Percentiles rank a stretch among this genome's conserved stretches.
phyloP scores from a whole-genome alignment of 2,888 invertebrate species.

The Apamea anceps region DNA sequence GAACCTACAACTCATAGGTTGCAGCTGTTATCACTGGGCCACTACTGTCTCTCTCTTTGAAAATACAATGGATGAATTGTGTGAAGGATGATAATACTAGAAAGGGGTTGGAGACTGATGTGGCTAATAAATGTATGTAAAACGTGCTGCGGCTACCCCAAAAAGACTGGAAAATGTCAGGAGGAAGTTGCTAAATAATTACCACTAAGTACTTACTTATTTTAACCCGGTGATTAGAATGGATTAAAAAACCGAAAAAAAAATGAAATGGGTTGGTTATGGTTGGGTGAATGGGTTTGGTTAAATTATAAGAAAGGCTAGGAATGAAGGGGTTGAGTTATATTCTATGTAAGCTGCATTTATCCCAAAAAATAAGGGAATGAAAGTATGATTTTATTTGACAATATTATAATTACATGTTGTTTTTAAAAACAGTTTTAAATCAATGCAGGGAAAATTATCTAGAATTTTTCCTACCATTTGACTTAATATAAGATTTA shows the following conservation, averaged over 20 bases:
- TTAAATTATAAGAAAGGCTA: neutral
- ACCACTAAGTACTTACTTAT: slow-evolving; percentile 1
- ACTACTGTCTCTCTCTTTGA: neutral
- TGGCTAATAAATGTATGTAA: neutral
- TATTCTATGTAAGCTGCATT: neutral
- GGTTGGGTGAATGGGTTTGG: too few species aligned
- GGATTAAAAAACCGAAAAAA: too few species aligned
- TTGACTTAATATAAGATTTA: neutral
- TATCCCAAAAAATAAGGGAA: neutral
- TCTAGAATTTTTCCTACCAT: neutral
- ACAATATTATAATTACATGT: neutral
- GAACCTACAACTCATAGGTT: too few species aligned
- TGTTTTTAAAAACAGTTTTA: neutral
- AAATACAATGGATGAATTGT: neutral
- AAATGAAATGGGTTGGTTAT: too few species aligned
- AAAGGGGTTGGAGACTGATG: too few species aligned
- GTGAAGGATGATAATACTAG: neutral
- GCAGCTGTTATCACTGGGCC: too few species aligned
- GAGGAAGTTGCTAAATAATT: neutral
- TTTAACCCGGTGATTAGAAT: neutral
- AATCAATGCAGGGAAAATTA: neutral
- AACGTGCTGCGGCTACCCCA: neutral
- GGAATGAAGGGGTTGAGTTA: neutral
- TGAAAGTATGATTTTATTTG: neutral
- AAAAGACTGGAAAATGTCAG: neutral